Evolutionary conservation across 2,888 invertebrate species (phyloP), one percentile per base, ranked within the genome.

Genomic region (Caenorhabditis becei): DNA sequence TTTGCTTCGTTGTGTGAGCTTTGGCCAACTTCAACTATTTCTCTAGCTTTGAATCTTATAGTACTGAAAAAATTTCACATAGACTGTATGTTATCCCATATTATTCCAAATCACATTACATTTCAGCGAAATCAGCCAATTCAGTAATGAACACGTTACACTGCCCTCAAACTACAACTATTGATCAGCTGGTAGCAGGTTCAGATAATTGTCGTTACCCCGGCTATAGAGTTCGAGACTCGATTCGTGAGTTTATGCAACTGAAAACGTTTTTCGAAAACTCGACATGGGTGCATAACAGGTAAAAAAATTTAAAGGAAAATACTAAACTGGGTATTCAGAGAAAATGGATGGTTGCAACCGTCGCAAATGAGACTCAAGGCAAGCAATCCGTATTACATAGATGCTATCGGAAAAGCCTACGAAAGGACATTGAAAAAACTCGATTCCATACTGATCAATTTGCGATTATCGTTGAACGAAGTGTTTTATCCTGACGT

Each of bases 1-100:
- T 87, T 87, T 44, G 85, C 87, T 7, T 80, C 82, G 2, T 59
- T 87, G 0, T 85, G 85, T 62, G 87, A 87, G 70, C 67, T 84
- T 10, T 82, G 80, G 78, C 87, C 87, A 37, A 83, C 86, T 35
- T 87, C 87, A 2, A 86, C 86, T 83, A 66, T 83, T 18, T 81
- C 86, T 7, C 69, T 87, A 18, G 87, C 85, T 10, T 44, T 87
- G 24, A 83, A 82, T 53, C 59, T 85, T 59, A 67, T 72, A 16
- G 82, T 85, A 44, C 24, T 84, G 16, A 71, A 83, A n/a, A 84
- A 83, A 44, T 85, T 79, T 69, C 80, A 80, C 54, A 78, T 86
- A 23, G 77, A 82, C 32, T 74, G 87, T 87, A 49, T 65, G 62
- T n/a, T n/a, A n/a, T n/a, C n/a, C n/a, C n/a, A n/a, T n/a, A n/a